Percentiles rank a stretch among this genome's conserved stretches.
phyloP scores from a whole-genome alignment of 2,113 vertebrate genomes.

The Glaucomys volans region DNA sequence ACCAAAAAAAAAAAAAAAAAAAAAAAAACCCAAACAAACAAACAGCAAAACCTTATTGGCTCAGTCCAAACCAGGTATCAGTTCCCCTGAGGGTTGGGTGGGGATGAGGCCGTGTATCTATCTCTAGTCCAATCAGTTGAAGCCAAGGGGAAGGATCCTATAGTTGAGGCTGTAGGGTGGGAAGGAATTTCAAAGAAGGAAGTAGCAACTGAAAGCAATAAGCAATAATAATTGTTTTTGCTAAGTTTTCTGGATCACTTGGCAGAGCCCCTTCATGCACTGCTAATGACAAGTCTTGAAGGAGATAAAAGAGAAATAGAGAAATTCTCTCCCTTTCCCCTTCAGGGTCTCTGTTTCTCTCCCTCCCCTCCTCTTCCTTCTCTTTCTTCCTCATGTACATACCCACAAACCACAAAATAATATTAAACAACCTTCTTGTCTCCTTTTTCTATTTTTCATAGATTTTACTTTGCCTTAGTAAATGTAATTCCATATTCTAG shows the following conservation, averaged over 20 bases:
- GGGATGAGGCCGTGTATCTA: background rate
- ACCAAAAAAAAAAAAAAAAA: too few relatives aligned
- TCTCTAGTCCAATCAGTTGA: background rate
- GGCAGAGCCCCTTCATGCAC: background rate
- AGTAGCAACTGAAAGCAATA: background rate
- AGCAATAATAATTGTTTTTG: background rate
- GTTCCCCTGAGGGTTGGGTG: background rate
- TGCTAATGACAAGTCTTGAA: background rate
- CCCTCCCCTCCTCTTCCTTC: background rate
- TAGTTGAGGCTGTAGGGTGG: background rate
- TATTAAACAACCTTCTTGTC: slow-evolving; percentile 49
- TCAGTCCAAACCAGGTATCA: background rate
- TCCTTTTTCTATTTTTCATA: slow-evolving; percentile 53
- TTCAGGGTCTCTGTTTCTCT: background rate
- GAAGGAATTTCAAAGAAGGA: background rate
- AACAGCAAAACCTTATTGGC: background rate
- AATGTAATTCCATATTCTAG: slow-evolving; percentile 7
- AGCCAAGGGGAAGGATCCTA: background rate
- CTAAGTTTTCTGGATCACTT: background rate
- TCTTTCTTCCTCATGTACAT: background rate
- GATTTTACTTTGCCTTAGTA: slow-evolving; percentile 54
- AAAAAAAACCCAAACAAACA: too few relatives aligned
- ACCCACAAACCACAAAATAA: background rate
- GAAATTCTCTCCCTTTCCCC: too few relatives aligned
- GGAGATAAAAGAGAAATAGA: background rate